Evolutionary conservation across 2,113 vertebrate genomes (phyloP).

Genomic region (Macaca nemestrina): DNA sequence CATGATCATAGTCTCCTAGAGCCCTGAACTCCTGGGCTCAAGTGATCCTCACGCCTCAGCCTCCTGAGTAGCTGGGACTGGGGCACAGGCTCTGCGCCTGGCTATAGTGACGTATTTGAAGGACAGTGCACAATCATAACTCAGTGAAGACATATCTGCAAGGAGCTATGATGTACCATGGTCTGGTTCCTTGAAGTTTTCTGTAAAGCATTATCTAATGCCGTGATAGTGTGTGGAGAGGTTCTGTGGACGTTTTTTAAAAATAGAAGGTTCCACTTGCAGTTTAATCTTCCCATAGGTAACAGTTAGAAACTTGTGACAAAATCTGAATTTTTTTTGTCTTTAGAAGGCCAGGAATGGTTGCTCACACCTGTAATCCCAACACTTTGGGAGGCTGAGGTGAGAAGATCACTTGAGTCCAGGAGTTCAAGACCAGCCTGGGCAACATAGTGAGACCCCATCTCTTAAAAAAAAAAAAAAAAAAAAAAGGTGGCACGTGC

Average conservation of each 20-base stretch:
- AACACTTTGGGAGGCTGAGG: no score
- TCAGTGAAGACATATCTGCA: not conserved
- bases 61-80: not conserved
- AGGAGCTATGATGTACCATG: not conserved
- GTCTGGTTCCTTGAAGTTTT: not conserved
- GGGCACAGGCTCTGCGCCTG: not conserved
- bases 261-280: not conserved
- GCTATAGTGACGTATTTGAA: not conserved
- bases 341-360: no score
- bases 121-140: not conserved
- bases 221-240: not conserved
- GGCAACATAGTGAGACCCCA: no score
- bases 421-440: no score
- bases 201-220: not conserved
- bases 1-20: not conserved
- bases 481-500: no score
- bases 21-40: not conserved
- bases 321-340: not conserved
- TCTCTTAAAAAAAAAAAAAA: no score
- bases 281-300: not conserved
- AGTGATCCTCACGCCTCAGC: not conserved
- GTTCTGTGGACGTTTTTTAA: not conserved
- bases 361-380: no score
- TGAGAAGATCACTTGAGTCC: no score
- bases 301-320: not conserved